A percentile compares a stretch with the other conserved stretches of the same genome.
These are phyloP conservation scores for Luffia ferchaultella DNA, from an alignment of 2,888 invertebrate genomes.

Conservation along the genomic window DNA sequence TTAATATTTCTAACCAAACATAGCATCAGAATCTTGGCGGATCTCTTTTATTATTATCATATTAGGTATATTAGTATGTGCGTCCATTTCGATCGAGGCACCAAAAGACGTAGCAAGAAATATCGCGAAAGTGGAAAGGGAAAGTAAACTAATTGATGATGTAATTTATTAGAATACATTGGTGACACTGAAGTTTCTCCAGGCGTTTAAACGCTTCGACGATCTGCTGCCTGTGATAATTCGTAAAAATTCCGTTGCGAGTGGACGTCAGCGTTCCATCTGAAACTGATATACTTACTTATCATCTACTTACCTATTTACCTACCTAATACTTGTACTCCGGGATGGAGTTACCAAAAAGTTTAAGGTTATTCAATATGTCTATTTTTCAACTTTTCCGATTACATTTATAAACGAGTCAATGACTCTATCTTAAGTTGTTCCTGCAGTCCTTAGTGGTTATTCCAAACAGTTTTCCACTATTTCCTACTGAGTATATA, in stretches of 20 bases:
- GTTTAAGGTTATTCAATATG: background rate
- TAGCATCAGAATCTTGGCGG: background rate
- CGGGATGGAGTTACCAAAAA: background rate
- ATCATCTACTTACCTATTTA: background rate
- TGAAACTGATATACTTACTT: background rate
- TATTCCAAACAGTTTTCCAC: too few relatives aligned
- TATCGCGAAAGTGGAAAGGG: background rate
- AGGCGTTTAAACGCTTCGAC: background rate
- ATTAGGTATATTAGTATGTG: background rate
- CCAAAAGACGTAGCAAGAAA: background rate
- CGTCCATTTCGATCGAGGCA: background rate
- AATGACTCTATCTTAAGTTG: too few relatives aligned
- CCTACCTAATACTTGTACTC: background rate
- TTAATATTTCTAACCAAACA: background rate
- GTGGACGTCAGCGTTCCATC: conserved; percentile 6
- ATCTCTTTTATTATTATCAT: background rate
- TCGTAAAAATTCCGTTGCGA: background rate
- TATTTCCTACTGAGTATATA: too few relatives aligned
- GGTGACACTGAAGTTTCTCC: background rate
- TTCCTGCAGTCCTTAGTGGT: too few relatives aligned
- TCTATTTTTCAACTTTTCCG: background rate
- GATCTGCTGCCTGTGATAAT: background rate
- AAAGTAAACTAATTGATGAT: conserved; percentile 2
- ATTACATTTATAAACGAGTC: background rate
- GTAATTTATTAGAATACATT: conserved; percentile 2